A percentile compares a stretch with the other conserved stretches of the same genome.
phyloP scores from a whole-genome alignment of 2,797 vertebrate species.

The Basileuterus tristriatus region DNA sequence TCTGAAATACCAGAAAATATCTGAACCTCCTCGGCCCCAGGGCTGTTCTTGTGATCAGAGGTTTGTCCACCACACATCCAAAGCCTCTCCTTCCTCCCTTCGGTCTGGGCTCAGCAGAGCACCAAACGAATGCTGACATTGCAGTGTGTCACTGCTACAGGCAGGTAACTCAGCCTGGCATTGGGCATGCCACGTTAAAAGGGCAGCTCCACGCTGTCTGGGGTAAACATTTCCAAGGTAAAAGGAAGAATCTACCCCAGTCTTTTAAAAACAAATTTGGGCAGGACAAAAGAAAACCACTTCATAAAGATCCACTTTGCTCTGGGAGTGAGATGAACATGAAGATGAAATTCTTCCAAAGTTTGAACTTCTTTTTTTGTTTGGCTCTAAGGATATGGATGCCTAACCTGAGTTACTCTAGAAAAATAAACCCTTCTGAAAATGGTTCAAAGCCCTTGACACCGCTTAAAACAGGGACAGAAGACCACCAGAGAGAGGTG shows the following conservation, averaged over 20 bases:
- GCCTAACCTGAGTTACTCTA: background rate
- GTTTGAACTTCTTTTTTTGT: background rate
- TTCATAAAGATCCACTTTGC: background rate
- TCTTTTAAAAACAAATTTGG: background rate
- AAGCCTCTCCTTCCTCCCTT: background rate
- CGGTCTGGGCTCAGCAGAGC: background rate
- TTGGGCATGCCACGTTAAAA: background rate
- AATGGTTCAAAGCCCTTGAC: background rate
- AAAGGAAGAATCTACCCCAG: background rate
- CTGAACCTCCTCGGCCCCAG: fast-evolving
- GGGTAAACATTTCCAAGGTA: background rate
- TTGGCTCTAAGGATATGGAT: background rate
- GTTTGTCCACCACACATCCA: background rate
- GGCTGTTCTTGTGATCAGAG: background rate
- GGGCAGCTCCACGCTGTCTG: background rate
- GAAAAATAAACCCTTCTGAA: background rate
- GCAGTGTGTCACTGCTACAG: background rate
- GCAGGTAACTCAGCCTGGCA: background rate
- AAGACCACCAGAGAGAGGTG: background rate
- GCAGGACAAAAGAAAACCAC: background rate
- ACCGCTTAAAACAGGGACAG: background rate
- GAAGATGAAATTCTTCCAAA: background rate
- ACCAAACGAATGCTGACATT: background rate
- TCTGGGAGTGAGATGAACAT: background rate
- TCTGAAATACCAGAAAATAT: background rate